phyloP scores from a whole-genome alignment of 2,113 vertebrate species.

The Arothron firmamentum region DNA sequence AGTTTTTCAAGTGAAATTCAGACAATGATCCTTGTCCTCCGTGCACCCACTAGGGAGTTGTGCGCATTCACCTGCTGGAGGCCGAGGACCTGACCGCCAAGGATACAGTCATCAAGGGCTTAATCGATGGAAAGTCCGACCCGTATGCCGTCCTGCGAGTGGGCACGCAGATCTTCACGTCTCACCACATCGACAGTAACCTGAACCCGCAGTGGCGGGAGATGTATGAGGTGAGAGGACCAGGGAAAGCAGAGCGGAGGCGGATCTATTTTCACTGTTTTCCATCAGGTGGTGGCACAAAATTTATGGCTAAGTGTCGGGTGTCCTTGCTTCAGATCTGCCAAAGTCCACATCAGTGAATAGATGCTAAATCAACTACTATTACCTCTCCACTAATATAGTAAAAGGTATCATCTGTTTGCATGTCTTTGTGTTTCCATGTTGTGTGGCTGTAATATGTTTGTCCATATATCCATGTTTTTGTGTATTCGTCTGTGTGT shows the following conservation, averaged over 20 bases:
- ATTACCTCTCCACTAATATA: neutral
- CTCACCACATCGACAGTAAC: constrained; percentile 82
- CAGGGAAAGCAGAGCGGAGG: too few relatives aligned
- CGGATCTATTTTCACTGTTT: too few relatives aligned
- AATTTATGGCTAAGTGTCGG: too few relatives aligned
- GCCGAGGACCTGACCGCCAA: constrained; percentile 83
- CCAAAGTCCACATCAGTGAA: neutral
- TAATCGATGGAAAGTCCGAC: constrained; percentile 89
- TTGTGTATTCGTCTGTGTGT: neutral
- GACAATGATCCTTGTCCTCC: neutral
- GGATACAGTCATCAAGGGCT: constrained; percentile 85
- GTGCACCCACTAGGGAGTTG: constrained; percentile 77
- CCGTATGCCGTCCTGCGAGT: constrained; percentile 87
- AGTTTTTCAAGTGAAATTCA: constrained; percentile 7
- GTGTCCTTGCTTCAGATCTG: too few relatives aligned
- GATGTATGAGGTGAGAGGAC: constrained; percentile 83
- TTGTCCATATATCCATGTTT: constrained; percentile 39
- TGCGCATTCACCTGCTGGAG: constrained; percentile 85
- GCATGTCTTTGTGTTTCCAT: constrained; percentile 50
- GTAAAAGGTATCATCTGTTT: constrained; percentile 39
- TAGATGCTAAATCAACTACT: neutral
- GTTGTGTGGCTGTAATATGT: constrained; percentile 45
- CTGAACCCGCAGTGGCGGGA: constrained; percentile 90
- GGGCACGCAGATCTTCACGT: constrained; percentile 88
- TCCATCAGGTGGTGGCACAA: too few relatives aligned